phyloP scores from a whole-genome alignment of 2,888 invertebrate genomes.

The Cephalotes varians region DNA sequence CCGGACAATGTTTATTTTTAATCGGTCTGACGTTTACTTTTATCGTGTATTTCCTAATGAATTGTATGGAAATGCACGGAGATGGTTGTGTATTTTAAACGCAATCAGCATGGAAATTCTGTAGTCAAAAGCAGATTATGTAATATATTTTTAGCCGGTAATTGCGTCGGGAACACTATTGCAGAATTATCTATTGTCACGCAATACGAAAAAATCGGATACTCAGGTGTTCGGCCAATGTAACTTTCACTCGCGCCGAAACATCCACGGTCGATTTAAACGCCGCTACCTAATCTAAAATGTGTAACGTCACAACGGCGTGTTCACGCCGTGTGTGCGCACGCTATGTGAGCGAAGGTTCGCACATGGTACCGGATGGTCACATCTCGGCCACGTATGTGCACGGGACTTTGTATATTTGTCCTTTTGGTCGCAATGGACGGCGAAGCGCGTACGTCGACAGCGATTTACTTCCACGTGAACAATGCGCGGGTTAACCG shows the following conservation, averaged over 20 bases:
- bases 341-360: background rate
- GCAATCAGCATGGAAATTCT: background rate
- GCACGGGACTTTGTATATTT: conserved; percentile 47
- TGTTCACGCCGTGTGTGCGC: conserved; percentile 3
- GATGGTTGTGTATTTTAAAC: background rate
- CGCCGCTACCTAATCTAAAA: conserved; percentile 9
- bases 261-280: conserved; percentile 13
- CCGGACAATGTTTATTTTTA: conserved; percentile 13
- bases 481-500: conserved; percentile 47
- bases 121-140: background rate
- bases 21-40: conserved; percentile 14
- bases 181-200: background rate
- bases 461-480: conserved; percentile 38
- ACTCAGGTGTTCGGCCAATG: background rate
- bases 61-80: background rate
- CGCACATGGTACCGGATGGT: background rate
- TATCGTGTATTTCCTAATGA: conserved; percentile 9
- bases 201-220: background rate
- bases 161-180: background rate
- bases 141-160: background rate
- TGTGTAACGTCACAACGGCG: conserved; percentile 6
- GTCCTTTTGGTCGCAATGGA: conserved; percentile 38
- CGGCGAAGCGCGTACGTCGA: conserved; percentile 34
- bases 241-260: background rate
- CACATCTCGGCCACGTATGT: conserved; percentile 2